Percentiles rank a stretch among this genome's conserved stretches.
Evolutionary conservation across 2,113 vertebrate species (phyloP).

Genomic region (Pelvicachromis taeniatus): DNA sequence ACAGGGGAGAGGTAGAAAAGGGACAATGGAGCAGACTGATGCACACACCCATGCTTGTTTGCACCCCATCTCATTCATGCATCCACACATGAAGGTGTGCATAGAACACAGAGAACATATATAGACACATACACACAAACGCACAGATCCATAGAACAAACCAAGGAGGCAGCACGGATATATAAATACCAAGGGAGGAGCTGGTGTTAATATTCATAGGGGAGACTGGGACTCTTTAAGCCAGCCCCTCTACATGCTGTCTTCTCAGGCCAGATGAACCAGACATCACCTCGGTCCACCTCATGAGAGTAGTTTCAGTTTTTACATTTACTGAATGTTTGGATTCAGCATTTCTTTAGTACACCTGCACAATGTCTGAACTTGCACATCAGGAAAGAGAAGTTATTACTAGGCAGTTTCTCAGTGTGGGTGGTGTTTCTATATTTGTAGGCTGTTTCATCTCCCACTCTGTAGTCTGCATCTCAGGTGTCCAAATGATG

Average conservation of each 20-base stretch:
- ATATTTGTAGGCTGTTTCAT: constrained; percentile 12
- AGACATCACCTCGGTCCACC: neutral
- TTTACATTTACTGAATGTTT: neutral
- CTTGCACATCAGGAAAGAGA: neutral
- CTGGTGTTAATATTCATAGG: neutral
- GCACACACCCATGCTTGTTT: neutral
- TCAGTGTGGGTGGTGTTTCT: constrained; percentile 1
- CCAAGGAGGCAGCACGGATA: neutral
- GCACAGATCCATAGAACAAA: neutral
- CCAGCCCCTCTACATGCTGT: neutral
- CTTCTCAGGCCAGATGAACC: neutral
- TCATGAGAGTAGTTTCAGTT: neutral
- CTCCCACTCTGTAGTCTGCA: neutral
- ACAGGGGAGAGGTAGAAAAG: neutral
- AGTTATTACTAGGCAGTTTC: neutral
- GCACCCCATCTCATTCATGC: neutral
- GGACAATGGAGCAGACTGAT: neutral
- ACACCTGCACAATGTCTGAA: neutral
- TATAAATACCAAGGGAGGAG: neutral
- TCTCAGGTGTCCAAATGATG: constrained; percentile 2
- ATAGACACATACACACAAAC: neutral
- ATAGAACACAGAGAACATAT: neutral
- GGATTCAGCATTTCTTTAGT: neutral
- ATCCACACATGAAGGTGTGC: neutral
- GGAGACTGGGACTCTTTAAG: neutral